Evolutionary conservation across 2,888 invertebrate genomes (phyloP), one percentile per base, ranked within the genome.

Genomic region (Orthonevra nobilis): DNA sequence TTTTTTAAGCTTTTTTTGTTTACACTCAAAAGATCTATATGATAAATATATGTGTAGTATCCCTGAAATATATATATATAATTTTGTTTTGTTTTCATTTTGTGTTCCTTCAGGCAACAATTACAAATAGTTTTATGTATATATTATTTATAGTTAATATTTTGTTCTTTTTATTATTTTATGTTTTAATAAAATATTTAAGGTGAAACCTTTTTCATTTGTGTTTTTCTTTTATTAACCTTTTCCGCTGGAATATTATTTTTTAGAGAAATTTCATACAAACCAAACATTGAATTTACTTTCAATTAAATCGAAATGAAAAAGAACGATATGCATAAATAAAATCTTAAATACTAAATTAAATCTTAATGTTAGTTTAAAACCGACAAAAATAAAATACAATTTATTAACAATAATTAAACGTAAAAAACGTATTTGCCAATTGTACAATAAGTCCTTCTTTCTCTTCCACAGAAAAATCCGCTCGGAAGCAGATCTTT

Each of bases 261-360:
- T 85, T 85, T 85, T 86, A 87, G 86, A 87, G 87, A 87, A 86
- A 85, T 83, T 77, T 81, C n/a, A 36, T 56, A 30, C 14, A 46
- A 79, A 64, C n/a, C 34, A 20, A 44, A 66, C 30, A 54, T 7
- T 19, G 19, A 12, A 44, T 17, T 14, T 23, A 42, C 17, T 34
- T 42, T 12, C n/a, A 50, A 38, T 40, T 46, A 17, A 26, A 36
- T 14, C 5, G 7, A 10, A 52, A 61, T n/a, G 36, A 64, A 36
- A 30, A 56, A 58, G 42, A 58, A 44, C 32, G 48, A 48, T 48
- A 26, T 15, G 26, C 19, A 32, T 42, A 17, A 44, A 34, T 17
- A 44, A 17, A 9, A 32, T 58, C 26, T 6, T 12, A 17, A 54
- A 28, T 42, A 56, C 23, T 23, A 40, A 20, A 61, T 64, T 50